phyloP scores from a whole-genome alignment of 2,797 vertebrate species.

The Poecilia velifera region DNA sequence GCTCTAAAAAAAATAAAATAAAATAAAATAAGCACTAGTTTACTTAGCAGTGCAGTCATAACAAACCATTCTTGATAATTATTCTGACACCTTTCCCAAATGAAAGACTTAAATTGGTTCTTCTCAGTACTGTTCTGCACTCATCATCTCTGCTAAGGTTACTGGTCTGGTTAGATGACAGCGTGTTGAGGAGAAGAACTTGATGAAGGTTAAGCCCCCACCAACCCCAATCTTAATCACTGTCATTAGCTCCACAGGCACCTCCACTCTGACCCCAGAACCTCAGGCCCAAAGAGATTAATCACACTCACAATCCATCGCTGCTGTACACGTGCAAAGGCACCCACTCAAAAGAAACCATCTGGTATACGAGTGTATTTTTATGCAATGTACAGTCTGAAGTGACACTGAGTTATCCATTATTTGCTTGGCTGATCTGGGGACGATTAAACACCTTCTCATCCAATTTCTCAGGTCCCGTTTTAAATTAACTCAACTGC shows the following conservation, averaged over 20 bases:
- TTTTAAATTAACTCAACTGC: neutral
- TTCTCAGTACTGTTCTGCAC: constrained; percentile 13
- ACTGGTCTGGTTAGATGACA: constrained; percentile 38
- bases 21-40: neutral
- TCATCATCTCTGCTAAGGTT: constrained; percentile 52
- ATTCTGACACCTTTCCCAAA: constrained; percentile 12
- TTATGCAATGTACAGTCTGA: constrained; percentile 9
- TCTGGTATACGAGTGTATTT: neutral
- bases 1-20: neutral
- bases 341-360: neutral
- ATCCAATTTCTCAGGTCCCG: neutral
- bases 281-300: constrained; percentile 57
- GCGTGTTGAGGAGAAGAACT: constrained; percentile 37
- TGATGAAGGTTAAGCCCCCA: constrained; percentile 62
- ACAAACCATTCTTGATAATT: neutral
- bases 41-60: constrained; percentile 6
- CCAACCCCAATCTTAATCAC: constrained; percentile 60
- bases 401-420: neutral
- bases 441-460: constrained; percentile 38
- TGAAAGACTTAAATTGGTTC: constrained; percentile 11
- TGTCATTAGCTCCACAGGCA: constrained; percentile 64
- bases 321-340: neutral
- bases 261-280: constrained; percentile 55
- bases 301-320: constrained; percentile 37
- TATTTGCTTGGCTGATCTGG: constrained; percentile 6